A percentile compares a stretch with the other conserved stretches of the same genome.
Conservation (phyloP, 2,113 vertebrate species). For the Lepus europaeus region DNA sequence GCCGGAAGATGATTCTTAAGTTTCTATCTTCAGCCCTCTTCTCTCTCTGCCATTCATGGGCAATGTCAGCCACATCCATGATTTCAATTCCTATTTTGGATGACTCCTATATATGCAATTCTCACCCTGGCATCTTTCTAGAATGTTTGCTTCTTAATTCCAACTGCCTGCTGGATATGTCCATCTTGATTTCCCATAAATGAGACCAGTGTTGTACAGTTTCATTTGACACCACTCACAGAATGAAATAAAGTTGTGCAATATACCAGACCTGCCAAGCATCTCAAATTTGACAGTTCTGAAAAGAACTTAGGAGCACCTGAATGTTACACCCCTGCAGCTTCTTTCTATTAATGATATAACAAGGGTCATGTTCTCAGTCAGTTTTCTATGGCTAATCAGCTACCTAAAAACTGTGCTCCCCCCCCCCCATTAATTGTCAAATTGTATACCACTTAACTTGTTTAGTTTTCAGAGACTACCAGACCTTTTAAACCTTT, state of each 20-base stretch:
- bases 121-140: constrained; percentile 22
- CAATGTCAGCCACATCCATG: not conserved
- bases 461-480: constrained; percentile 26
- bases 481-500: constrained; percentile 31
- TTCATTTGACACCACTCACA: not conserved
- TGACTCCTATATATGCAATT: not conserved
- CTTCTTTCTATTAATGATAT: constrained; percentile 4
- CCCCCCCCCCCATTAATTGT: constrained; percentile 32
- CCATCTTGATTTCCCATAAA: not conserved
- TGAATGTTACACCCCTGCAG: not conserved
- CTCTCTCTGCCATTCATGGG: not conserved
- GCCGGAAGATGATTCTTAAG: not conserved
- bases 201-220: not conserved
- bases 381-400: constrained; percentile 2
- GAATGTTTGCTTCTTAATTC: not conserved
- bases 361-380: not conserved
- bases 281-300: not conserved
- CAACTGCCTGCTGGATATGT: not conserved
- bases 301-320: not conserved
- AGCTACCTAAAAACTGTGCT: not conserved
- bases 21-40: not conserved
- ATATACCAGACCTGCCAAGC: not conserved
- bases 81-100: constrained; percentile 21
- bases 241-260: not conserved
- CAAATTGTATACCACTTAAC: constrained; percentile 14